phyloP scores from a whole-genome alignment of 2,113 vertebrate species.

The Lepisosteus oculatus region DNA sequence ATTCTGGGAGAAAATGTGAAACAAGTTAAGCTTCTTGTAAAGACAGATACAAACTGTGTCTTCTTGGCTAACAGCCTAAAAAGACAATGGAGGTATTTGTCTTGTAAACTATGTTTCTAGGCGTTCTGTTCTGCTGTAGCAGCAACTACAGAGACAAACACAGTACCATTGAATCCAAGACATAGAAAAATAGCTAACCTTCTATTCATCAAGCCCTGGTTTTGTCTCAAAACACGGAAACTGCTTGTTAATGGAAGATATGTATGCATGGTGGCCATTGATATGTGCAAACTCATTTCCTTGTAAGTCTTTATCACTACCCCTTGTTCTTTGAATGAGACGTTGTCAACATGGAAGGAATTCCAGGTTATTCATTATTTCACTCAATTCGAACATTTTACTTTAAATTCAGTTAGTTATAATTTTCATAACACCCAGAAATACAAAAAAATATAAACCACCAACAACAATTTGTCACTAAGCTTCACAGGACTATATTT shows the following conservation, averaged over 20 bases:
- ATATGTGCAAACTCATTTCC: neutral
- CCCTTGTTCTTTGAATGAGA: too few relatives aligned
- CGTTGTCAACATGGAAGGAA: too few relatives aligned
- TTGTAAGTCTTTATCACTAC: too few relatives aligned
- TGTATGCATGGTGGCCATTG: neutral
- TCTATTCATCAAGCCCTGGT: slow-evolving; percentile 30
- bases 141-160: slow-evolving; percentile 20
- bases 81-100: slow-evolving; percentile 54
- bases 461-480: too few relatives aligned
- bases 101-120: slow-evolving; percentile 39
- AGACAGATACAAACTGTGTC: slow-evolving; percentile 5
- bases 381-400: too few relatives aligned
- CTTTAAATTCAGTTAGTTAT: too few relatives aligned
- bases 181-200: slow-evolving; percentile 45
- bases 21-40: slow-evolving; percentile 5
- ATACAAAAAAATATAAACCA: too few relatives aligned
- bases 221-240: slow-evolving; percentile 16
- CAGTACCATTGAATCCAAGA: slow-evolving; percentile 26
- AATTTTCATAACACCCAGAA: too few relatives aligned
- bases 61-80: slow-evolving; percentile 29
- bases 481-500: too few relatives aligned
- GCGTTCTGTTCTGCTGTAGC: slow-evolving; percentile 28
- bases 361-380: too few relatives aligned
- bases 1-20: slow-evolving; percentile 35
- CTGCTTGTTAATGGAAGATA: slow-evolving; percentile 3